A percentile compares a stretch with the other conserved stretches of the same genome.
Evolutionary conservation across 2,113 vertebrate genomes (phyloP).

Genomic region (Dromaius novaehollandiae): DNA sequence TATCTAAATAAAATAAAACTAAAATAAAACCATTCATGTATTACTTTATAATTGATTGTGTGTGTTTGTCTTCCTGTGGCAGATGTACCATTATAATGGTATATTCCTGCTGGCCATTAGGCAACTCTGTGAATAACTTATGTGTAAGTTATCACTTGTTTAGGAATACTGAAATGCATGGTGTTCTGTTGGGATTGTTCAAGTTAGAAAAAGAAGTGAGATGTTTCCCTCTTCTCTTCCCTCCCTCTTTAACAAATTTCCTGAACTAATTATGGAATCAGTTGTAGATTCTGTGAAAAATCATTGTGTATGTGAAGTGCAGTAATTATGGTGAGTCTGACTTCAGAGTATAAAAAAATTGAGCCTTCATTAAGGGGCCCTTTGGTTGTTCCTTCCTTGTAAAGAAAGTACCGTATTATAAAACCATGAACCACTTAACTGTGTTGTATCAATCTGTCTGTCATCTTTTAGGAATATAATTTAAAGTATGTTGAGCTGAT

Average conservation of each 20-base stretch:
- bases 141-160: background rate
- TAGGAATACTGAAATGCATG: background rate
- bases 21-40: background rate
- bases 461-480: conserved; percentile 87
- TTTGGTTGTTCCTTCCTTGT: background rate
- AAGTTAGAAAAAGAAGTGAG: background rate
- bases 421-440: background rate
- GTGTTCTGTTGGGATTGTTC: background rate
- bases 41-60: background rate
- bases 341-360: background rate
- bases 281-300: background rate
- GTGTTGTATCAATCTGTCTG: background rate
- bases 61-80: background rate
- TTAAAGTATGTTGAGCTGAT: conserved; percentile 96
- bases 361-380: background rate
- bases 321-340: background rate
- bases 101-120: background rate
- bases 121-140: background rate
- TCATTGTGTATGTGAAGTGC: background rate
- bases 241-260: background rate
- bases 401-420: background rate
- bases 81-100: background rate
- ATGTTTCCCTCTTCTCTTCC: background rate
- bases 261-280: background rate
- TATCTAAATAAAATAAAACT: background rate